phyloP scores from a whole-genome alignment of 2,113 vertebrate species.

The Callospermophilus lateralis region DNA sequence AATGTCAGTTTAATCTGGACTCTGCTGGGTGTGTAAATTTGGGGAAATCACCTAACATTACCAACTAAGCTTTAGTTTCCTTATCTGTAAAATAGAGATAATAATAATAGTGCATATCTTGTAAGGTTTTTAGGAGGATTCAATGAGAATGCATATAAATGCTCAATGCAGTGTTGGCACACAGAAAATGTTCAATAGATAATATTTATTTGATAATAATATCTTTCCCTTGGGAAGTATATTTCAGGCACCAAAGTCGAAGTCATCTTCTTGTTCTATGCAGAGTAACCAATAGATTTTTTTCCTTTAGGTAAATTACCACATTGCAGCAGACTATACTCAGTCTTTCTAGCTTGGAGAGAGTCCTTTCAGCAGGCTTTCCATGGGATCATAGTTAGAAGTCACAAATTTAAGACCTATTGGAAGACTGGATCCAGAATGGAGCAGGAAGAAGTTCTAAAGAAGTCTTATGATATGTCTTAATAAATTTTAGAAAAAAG shows the following conservation, averaged over 20 bases:
- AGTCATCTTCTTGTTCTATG: not conserved
- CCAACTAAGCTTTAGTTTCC: conserved; percentile 5
- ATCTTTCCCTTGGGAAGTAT: not conserved
- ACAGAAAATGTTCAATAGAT: not conserved
- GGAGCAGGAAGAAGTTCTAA: not conserved
- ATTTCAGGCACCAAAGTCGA: not conserved
- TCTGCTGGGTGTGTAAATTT: not conserved
- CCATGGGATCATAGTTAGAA: not conserved
- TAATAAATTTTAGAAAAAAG: conserved; percentile 19
- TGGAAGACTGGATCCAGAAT: not conserved
- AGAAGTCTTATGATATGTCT: not conserved
- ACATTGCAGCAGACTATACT: not conserved
- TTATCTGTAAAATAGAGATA: not conserved
- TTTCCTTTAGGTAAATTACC: conserved; percentile 25
- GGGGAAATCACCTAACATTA: not conserved
- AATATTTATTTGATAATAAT: conserved; percentile 12
- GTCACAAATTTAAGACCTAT: not conserved
- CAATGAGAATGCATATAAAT: not conserved
- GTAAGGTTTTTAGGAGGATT: not conserved
- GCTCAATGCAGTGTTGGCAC: not conserved
- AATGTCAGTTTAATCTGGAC: not conserved
- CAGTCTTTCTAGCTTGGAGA: not conserved
- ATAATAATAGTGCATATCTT: not conserved
- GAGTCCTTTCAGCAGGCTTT: not conserved
- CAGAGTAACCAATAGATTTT: not conserved